A percentile compares a stretch with the other conserved stretches of the same genome.
Conservation (phyloP, 1,140 invertebrate genomes). For the Trachelipus rathkii region DNA sequence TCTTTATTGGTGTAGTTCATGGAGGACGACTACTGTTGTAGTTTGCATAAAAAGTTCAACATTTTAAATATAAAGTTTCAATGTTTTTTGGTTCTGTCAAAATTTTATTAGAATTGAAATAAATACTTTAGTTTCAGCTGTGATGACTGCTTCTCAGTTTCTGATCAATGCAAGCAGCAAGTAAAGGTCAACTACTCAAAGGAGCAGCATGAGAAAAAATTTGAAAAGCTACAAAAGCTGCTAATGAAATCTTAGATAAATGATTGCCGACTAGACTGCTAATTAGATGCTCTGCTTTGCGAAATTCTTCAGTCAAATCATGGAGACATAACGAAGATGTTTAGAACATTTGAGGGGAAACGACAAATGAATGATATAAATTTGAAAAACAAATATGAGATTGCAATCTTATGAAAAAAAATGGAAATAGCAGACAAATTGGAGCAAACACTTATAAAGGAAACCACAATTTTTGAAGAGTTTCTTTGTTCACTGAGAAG, state of each 20-base stretch:
- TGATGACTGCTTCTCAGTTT: neutral
- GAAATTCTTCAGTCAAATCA: neutral
- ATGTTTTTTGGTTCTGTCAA: too few relatives aligned
- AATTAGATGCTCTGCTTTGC: neutral
- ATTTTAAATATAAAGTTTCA: too few relatives aligned
- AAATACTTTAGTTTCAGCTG: neutral
- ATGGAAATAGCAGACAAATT: neutral
- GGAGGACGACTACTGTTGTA: too few relatives aligned
- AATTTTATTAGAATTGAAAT: too few relatives aligned
- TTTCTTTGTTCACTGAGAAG: neutral
- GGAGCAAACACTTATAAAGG: neutral
- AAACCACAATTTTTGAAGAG: neutral
- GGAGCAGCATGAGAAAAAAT: neutral
- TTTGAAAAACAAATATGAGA: neutral
- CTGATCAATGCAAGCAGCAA: neutral
- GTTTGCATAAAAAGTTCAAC: too few relatives aligned
- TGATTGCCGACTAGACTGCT: neutral
- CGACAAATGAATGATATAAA: neutral
- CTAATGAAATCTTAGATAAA: neutral
- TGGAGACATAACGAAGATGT: neutral
- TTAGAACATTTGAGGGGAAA: neutral
- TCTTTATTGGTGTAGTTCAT: too few relatives aligned
- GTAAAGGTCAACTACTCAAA: neutral
- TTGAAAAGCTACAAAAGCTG: neutral
- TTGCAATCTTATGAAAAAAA: neutral